phyloP scores from a whole-genome alignment of 2,113 vertebrate genomes.

The Nannobrachium achirus region DNA sequence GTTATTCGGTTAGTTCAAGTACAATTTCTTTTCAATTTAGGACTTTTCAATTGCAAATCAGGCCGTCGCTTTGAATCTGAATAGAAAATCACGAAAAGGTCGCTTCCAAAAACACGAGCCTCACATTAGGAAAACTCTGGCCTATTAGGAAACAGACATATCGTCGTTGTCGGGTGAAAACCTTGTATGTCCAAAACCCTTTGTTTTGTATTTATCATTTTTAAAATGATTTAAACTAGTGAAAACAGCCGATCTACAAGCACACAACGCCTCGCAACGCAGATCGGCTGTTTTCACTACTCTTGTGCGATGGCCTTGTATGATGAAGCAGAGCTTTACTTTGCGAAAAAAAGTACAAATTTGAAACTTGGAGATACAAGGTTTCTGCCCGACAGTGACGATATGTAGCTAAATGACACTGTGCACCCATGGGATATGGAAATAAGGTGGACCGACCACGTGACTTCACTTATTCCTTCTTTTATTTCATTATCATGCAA shows the following conservation, averaged over 20 bases:
- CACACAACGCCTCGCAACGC: no score
- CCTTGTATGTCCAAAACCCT: no score
- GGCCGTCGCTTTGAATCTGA: constrained; percentile 62
- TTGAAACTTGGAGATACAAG: no score
- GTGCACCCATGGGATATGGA: constrained; percentile 76
- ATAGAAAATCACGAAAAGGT: constrained; percentile 68
- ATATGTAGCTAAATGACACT: constrained; percentile 81
- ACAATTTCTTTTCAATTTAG: constrained; percentile 75
- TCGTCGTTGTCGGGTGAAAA: no score
- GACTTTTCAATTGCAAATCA: constrained; percentile 83
- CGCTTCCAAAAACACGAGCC: constrained; percentile 64
- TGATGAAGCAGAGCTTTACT: no score
- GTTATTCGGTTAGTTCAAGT: constrained; percentile 79
- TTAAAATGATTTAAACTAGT: no score
- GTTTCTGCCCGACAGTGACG: no score
- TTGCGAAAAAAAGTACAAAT: no score
- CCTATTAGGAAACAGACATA: constrained; percentile 79
- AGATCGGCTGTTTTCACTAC: no score
- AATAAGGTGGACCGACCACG: constrained; percentile 72
- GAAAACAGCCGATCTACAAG: no score
- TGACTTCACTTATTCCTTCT: constrained; percentile 68
- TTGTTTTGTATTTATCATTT: no score
- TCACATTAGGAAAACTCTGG: constrained; percentile 59
- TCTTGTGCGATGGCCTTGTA: no score
- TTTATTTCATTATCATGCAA: constrained; percentile 76